phyloP scores from a whole-genome alignment of 2,797 vertebrate genomes.

The Rhinichthys osculus region DNA sequence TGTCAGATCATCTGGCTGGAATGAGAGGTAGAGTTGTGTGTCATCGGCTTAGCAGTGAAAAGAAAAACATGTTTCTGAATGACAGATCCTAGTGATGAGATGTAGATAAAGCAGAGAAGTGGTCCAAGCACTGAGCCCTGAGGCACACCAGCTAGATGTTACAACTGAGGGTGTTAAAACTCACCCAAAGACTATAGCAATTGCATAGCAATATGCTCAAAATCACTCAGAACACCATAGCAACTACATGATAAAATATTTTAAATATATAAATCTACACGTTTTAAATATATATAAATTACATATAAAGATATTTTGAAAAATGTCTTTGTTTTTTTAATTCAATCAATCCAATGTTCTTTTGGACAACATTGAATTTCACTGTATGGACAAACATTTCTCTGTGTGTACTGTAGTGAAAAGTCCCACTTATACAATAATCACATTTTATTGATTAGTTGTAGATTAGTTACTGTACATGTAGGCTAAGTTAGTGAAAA shows the following conservation, averaged over 20 bases:
- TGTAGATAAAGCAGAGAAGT: not conserved
- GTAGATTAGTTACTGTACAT: conserved; percentile 8
- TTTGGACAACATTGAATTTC: not conserved
- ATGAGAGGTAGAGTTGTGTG: not conserved
- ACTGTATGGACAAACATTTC: not conserved
- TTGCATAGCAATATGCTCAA: not conserved
- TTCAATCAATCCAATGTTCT: too few relatives aligned
- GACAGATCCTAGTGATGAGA: not conserved
- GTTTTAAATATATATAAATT: not conserved
- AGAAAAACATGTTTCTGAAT: not conserved
- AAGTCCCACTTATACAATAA: not conserved
- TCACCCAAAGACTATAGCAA: not conserved
- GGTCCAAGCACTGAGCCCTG: not conserved
- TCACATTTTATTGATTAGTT: not conserved
- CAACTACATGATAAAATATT: not conserved
- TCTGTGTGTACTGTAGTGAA: not conserved
- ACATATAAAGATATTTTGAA: not conserved
- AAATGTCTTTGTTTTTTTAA: too few relatives aligned
- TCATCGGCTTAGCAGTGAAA: not conserved
- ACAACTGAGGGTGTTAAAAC: not conserved
- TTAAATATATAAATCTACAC: not conserved
- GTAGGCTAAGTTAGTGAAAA: not conserved
- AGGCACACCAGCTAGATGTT: not conserved
- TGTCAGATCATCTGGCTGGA: not conserved
- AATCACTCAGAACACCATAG: too few relatives aligned